phyloP scores from a whole-genome alignment of 2,113 vertebrate genomes.

The Bos javanicus region DNA sequence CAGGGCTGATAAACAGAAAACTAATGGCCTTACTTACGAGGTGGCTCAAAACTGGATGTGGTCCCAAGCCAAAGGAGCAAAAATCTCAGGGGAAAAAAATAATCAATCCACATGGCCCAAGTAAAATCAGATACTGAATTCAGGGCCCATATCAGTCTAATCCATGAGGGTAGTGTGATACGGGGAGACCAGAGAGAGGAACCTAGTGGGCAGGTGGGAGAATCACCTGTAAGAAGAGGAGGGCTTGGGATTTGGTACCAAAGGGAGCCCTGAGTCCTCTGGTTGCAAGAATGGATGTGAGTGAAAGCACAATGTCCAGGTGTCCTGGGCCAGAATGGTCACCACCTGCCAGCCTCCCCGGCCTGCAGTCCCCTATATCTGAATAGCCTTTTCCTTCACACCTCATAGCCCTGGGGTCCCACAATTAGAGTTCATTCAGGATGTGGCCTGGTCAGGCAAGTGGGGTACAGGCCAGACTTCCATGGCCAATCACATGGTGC shows the following conservation, averaged over 20 bases:
- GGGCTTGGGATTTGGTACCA: background rate
- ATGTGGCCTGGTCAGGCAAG: background rate
- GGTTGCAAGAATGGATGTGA: background rate
- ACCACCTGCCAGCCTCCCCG: background rate
- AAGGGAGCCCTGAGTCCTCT: background rate
- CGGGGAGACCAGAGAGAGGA: background rate
- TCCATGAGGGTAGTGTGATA: fast-evolving
- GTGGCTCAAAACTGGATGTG: background rate
- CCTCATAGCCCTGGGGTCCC: background rate
- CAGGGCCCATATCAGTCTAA: background rate
- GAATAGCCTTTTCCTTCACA: background rate
- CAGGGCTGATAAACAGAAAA: background rate
- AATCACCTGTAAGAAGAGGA: background rate
- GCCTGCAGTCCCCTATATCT: background rate
- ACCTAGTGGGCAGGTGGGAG: fast-evolving
- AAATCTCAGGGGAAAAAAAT: background rate
- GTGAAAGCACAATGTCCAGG: background rate
- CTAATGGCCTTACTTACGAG: background rate
- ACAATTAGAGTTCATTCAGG: background rate
- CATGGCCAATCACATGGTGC: too few species aligned
- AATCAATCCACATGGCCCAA: background rate
- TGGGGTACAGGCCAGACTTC: background rate
- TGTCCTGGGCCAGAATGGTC: background rate
- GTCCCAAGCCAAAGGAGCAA: background rate
- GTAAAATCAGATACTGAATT: background rate